phyloP scores from a whole-genome alignment of 2,113 vertebrate genomes.

The Narcine bancroftii region DNA sequence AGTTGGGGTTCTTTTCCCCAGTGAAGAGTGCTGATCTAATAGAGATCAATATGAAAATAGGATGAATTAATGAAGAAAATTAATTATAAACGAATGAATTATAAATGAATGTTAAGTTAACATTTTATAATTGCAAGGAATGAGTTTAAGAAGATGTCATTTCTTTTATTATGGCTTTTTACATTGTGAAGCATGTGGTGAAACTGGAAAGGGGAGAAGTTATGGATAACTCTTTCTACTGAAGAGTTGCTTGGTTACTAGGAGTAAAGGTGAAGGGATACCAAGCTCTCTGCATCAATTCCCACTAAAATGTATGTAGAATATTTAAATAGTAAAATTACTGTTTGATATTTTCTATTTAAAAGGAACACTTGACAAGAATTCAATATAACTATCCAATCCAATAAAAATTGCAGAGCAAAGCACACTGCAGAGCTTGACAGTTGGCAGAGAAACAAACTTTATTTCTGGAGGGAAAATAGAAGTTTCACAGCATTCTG shows the following conservation, averaged over 20 bases:
- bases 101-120: neutral
- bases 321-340: neutral
- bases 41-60: neutral
- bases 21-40: too few species aligned
- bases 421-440: neutral
- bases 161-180: neutral
- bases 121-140: neutral
- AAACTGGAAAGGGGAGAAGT: neutral
- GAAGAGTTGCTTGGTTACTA: neutral
- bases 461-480: neutral
- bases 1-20: too few species aligned
- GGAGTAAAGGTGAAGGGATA: neutral
- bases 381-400: neutral
- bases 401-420: neutral
- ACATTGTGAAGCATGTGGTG: neutral
- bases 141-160: neutral
- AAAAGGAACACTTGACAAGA: neutral
- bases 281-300: neutral
- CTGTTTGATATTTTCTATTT: neutral
- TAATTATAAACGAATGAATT: too few species aligned
- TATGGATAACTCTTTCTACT: neutral
- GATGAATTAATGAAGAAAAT: too few species aligned
- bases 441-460: too few species aligned
- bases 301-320: neutral
- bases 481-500: neutral